Percentiles rank a stretch among this genome's conserved stretches.
Conservation (phyloP, 1,140 invertebrate species). For the Caenorhabditis briggsae region DNA sequence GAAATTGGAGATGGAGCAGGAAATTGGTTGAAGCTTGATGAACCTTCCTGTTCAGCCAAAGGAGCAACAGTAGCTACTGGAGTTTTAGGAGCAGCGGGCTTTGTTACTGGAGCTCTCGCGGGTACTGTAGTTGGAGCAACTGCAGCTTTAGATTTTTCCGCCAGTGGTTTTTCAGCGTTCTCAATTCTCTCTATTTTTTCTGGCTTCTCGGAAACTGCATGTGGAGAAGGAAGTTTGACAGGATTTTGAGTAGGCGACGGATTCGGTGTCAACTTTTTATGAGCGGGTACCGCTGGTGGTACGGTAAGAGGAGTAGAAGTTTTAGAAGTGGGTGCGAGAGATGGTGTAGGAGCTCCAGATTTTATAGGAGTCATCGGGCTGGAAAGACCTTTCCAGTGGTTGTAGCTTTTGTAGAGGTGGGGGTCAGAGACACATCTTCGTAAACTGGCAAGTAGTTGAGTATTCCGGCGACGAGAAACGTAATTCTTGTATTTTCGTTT, state of each 20-base stretch:
- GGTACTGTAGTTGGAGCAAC: neutral
- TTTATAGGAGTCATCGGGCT: slow-evolving; percentile 52
- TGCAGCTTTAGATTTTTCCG: neutral
- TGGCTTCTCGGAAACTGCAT: slow-evolving; percentile 9
- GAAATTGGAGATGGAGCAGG: slow-evolving; percentile 5
- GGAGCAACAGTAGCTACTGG: neutral
- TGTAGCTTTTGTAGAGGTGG: slow-evolving; percentile 67
- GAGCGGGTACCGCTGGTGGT: neutral
- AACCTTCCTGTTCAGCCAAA: neutral
- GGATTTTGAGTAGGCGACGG: slow-evolving; percentile 3
- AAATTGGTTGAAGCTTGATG: neutral
- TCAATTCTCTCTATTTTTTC: neutral
- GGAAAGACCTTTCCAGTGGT: slow-evolving; percentile 66
- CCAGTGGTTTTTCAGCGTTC: neutral
- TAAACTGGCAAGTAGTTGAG: slow-evolving; percentile 66
- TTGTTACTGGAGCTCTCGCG: neutral
- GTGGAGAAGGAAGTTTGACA: neutral
- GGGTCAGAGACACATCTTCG: slow-evolving; percentile 66
- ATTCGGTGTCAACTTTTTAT: slow-evolving; percentile 26
- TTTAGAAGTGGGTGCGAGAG: slow-evolving; percentile 43
- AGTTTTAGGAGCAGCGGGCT: neutral
- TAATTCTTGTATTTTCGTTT: slow-evolving; percentile 68
- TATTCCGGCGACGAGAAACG: slow-evolving; percentile 66
- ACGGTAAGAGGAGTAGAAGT: slow-evolving; percentile 7
- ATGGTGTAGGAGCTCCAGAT: slow-evolving; percentile 51